Conservation (phyloP, 1,140 invertebrate genomes). For the Bombus cullumanus region DNA sequence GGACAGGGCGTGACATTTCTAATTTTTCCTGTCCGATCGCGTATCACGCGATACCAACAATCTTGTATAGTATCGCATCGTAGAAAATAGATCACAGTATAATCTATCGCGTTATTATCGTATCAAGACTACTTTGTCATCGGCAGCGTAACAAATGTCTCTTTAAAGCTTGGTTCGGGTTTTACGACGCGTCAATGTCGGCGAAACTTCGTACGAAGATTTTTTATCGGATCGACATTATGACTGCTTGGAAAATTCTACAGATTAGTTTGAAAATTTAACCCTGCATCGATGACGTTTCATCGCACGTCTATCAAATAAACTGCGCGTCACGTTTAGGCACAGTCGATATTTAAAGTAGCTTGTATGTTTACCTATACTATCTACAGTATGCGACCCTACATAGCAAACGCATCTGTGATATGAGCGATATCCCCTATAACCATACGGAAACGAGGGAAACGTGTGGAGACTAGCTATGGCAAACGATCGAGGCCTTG, state of each 20-base stretch:
- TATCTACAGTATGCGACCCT: background rate
- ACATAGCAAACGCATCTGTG: no score
- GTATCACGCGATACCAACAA: conserved; percentile 3
- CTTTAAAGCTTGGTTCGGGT: background rate
- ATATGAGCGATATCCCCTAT: background rate
- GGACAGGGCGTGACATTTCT: background rate
- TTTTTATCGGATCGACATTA: background rate
- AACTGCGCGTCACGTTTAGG: background rate
- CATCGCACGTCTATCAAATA: background rate
- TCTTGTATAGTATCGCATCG: conserved; percentile 2
- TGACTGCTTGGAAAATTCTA: background rate
- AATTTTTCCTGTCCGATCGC: background rate
- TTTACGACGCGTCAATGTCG: background rate
- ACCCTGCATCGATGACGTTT: background rate
- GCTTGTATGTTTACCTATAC: background rate
- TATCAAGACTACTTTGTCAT: conserved; percentile 33
- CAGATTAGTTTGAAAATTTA: background rate
- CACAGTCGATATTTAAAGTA: background rate
- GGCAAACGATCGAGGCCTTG: background rate
- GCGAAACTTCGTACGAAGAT: background rate
- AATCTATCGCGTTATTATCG: conserved; percentile 36
- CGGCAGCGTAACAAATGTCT: background rate
- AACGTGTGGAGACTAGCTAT: background rate
- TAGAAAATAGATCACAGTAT: background rate
- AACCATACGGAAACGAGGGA: background rate